Evolutionary conservation across 1,140 invertebrate species (phyloP), one percentile per base, ranked within the genome.

Genomic region (Drosophila tristis): DNA sequence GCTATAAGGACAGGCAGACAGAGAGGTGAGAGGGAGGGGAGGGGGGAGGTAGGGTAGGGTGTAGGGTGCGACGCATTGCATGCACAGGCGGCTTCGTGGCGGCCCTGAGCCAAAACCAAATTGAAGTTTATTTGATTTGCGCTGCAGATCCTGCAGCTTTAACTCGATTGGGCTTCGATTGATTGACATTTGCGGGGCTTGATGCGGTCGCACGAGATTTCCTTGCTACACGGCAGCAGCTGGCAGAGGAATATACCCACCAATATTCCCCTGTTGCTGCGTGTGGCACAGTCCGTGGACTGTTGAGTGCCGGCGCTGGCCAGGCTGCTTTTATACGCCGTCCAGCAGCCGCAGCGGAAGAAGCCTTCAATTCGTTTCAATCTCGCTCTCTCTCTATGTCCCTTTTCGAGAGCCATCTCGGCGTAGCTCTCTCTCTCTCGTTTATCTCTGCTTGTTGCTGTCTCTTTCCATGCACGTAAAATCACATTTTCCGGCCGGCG

Each of bases 311-410:
- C 9, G 39, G 35, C 26, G 25, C 6, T 5, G 20, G 9, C 25
- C 35, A 15, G n/a, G 5, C 44, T 7, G n/a, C 51, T 58, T 70
- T 70, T 70, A 70, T 70, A 70, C 7, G 15, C 35, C 2, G 25
- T 20, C 15, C 31, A 57, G 63, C 44, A 68, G 67, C 51, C 3
- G 8, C 9, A 4, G 35, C 11, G 4, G 0, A 56, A 57, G 26
- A 15, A 23, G 49, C 43, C 35, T 68, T 70, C 66, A 70, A 58
- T 53, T 39, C 11, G n/a, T 15, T 70, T 70, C 66, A 70, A 70
- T 64, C 43, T 48, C 26, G 9, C 2, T 0, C 6, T 16, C 29
- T 9, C 42, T 58, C 56, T 20, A 5, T 47, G 9, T 35, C 1
- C 8, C n/a, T 26, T 20, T 54, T 4, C 13, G 35, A 13, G 35